phyloP scores from a whole-genome alignment of 2,888 invertebrate species.

The Diachrysia chrysitis region DNA sequence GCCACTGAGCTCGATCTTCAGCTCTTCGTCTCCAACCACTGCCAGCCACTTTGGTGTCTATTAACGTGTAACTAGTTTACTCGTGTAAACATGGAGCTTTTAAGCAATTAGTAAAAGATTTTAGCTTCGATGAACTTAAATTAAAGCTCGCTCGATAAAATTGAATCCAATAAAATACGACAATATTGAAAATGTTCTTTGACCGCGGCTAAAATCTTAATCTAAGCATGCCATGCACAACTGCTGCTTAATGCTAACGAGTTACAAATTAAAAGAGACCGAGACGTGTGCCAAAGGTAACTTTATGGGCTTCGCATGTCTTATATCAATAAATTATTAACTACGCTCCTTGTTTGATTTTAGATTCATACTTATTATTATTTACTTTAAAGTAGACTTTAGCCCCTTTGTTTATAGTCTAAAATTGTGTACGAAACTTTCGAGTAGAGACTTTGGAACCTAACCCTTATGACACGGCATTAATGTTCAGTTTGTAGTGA shows the following conservation, averaged over 20 bases:
- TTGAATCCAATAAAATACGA: constrained; percentile 66
- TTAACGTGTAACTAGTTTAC: constrained; percentile 5
- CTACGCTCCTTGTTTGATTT: constrained; percentile 87
- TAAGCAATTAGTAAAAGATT: constrained; percentile 60
- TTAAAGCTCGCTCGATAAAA: constrained; percentile 65
- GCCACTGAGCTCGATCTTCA: too few species aligned
- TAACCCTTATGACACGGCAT: constrained; percentile 75
- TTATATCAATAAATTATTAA: constrained; percentile 89
- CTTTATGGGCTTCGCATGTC: constrained; percentile 89
- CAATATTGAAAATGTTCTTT: constrained; percentile 66
- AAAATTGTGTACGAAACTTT: constrained; percentile 67
- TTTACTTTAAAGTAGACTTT: constrained; percentile 79
- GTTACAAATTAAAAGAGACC: constrained; percentile 88
- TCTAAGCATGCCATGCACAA: constrained; percentile 72
- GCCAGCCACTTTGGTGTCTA: too few species aligned
- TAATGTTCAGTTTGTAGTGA: constrained; percentile 81
- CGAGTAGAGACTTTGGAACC: constrained; percentile 72
- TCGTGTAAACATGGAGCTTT: constrained; percentile 30
- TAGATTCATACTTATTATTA: constrained; percentile 79
- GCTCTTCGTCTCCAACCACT: too few species aligned
- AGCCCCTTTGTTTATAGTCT: constrained; percentile 74
- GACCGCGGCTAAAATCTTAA: constrained; percentile 79
- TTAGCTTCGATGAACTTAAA: constrained; percentile 63
- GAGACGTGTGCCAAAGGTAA: constrained; percentile 87
- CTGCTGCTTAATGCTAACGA: constrained; percentile 83